These are phyloP conservation scores for Bombus waltoni DNA, from an alignment of 1,140 invertebrate species.

Conservation along the genomic window DNA sequence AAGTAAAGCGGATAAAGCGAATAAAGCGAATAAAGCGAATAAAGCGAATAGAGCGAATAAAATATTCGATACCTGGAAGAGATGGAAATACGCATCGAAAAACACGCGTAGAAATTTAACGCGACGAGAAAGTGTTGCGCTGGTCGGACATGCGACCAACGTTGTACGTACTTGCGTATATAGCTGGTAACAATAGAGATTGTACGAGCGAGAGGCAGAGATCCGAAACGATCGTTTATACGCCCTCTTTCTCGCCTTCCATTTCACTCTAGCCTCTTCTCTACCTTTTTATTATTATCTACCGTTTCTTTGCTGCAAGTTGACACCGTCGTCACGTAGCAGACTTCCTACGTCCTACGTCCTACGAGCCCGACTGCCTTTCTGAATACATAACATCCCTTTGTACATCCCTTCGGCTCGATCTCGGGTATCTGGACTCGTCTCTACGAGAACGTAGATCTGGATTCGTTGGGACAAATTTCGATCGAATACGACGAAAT, in stretches of 20 bases:
- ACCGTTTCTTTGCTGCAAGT: constrained; percentile 71
- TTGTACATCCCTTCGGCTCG: constrained; percentile 16
- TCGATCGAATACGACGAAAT: neutral
- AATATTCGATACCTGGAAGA: neutral
- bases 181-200: constrained; percentile 38
- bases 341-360: constrained; percentile 68
- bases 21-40: no score
- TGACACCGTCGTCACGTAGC: constrained; percentile 76
- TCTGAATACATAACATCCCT: constrained; percentile 65
- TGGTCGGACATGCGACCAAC: neutral
- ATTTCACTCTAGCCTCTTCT: constrained; percentile 25
- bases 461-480: neutral
- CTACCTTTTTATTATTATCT: constrained; percentile 66
- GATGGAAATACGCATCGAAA: neutral
- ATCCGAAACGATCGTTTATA: constrained; percentile 18
- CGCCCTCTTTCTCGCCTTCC: neutral
- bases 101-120: neutral
- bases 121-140: no score
- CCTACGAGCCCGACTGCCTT: constrained; percentile 59
- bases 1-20: neutral
- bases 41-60: no score
- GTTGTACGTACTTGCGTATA: neutral
- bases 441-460: constrained; percentile 15
- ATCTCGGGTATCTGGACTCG: constrained; percentile 30
- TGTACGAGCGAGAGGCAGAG: constrained; percentile 68